These are phyloP conservation scores for Podabrus alpinus DNA, from an alignment of 2,888 invertebrate species.

Conservation along the genomic window DNA sequence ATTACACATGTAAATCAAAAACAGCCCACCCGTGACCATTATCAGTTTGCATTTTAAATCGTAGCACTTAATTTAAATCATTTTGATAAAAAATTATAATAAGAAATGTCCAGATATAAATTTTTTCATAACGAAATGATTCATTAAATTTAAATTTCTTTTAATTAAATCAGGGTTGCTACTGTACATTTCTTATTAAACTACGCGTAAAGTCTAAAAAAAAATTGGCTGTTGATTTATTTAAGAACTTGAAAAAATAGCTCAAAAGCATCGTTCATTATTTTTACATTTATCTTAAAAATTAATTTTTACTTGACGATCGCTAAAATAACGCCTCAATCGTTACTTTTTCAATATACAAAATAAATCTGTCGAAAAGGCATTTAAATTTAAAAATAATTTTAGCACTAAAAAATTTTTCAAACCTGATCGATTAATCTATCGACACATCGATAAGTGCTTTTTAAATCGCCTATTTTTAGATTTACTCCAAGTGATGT, in stretches of 20 bases:
- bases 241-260: background rate
- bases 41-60: conserved; percentile 16
- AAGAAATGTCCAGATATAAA: conserved; percentile 1
- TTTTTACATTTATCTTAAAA: background rate
- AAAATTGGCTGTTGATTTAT: background rate
- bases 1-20: conserved; percentile 16
- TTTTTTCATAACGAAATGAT: background rate
- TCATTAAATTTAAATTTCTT: background rate
- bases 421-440: conserved; percentile 29
- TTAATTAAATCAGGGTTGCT: background rate
- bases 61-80: conserved; percentile 15
- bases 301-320: background rate
- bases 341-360: conserved; percentile 23
- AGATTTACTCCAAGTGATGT: conserved; percentile 27
- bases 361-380: conserved; percentile 33
- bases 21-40: conserved; percentile 9
- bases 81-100: conserved; percentile 13
- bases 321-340: background rate
- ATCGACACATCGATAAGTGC: conserved; percentile 38
- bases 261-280: background rate
- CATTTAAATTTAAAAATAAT: conserved; percentile 41
- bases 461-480: conserved; percentile 30
- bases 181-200: background rate
- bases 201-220: background rate
- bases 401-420: conserved; percentile 31